phyloP scores from a whole-genome alignment of 2,888 invertebrate species.

The Lissonota sp. region DNA sequence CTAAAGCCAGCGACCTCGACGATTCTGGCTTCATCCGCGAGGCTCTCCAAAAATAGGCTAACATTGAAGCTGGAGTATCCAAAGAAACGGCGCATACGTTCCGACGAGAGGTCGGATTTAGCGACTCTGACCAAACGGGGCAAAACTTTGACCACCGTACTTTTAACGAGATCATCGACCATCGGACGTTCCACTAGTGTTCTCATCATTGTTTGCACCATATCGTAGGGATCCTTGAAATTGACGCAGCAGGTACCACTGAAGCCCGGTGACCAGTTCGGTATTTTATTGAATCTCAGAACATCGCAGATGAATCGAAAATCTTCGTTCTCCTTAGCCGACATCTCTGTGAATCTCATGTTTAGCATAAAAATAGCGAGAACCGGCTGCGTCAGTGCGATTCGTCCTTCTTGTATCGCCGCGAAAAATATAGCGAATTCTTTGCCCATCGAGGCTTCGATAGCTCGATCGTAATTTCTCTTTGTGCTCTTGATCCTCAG shows the following conservation, averaged over 20 bases:
- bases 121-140: slow-evolving; percentile 26
- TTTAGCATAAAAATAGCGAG: slow-evolving; percentile 64
- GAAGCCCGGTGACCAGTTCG: slow-evolving; percentile 59
- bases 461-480: slow-evolving; percentile 22
- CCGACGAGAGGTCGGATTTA: neutral
- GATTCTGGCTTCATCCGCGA: slow-evolving; percentile 36
- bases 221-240: slow-evolving; percentile 53
- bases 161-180: slow-evolving; percentile 51
- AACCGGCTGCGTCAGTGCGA: slow-evolving; percentile 65
- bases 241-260: slow-evolving; percentile 26
- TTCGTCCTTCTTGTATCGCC: slow-evolving; percentile 45
- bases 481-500: slow-evolving; percentile 30
- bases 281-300: slow-evolving; percentile 60
- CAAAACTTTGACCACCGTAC: slow-evolving; percentile 40
- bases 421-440: slow-evolving; percentile 64
- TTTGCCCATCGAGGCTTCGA: slow-evolving; percentile 53
- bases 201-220: slow-evolving; percentile 54
- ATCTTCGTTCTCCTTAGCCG: slow-evolving; percentile 60
- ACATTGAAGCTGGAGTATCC: slow-evolving; percentile 58
- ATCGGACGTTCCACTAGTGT: slow-evolving; percentile 40
- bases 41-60: slow-evolving; percentile 51
- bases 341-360: slow-evolving; percentile 59
- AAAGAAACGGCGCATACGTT: slow-evolving; percentile 58
- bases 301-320: slow-evolving; percentile 64
- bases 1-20: slow-evolving; percentile 46